Conservation (phyloP, 2,113 vertebrate genomes). For the Menura novaehollandiae region DNA sequence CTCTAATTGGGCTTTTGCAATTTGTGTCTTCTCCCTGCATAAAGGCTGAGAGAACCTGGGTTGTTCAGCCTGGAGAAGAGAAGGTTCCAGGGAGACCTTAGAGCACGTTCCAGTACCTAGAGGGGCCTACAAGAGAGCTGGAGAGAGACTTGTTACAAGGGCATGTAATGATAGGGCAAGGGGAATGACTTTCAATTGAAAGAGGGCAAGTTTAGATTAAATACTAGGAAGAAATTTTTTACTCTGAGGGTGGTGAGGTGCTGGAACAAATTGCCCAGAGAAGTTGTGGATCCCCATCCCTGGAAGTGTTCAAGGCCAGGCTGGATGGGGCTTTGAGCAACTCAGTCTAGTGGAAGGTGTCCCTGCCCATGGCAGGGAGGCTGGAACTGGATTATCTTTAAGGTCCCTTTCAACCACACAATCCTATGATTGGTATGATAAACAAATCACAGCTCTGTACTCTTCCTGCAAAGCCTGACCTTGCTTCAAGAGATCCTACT, state of each 20-base stretch:
- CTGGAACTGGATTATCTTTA: not conserved
- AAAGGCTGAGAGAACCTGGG: not conserved
- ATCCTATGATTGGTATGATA: not conserved
- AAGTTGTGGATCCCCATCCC: not conserved
- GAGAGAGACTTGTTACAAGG: not conserved
- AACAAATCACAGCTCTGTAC: not conserved
- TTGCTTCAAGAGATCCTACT: not conserved
- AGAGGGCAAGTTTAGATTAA: too few species aligned
- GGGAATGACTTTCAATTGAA: not conserved
- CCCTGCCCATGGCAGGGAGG: not conserved
- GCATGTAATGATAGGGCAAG: not conserved
- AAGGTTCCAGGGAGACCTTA: not conserved
- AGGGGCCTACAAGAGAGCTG: not conserved
- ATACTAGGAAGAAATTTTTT: not conserved
- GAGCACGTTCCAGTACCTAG: not conserved
- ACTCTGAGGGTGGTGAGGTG: not conserved
- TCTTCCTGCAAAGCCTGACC: not conserved
- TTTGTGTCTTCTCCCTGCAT: not conserved
- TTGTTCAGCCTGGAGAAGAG: not conserved
- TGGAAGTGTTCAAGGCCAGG: not conserved
- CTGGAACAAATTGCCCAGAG: not conserved
- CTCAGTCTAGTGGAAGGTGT: not conserved
- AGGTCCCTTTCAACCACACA: not conserved
- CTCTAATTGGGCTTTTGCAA: not conserved
- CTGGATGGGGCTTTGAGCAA: not conserved